Conservation (phyloP, 1,140 invertebrate genomes). For the Oncopeltus fasciatus region DNA sequence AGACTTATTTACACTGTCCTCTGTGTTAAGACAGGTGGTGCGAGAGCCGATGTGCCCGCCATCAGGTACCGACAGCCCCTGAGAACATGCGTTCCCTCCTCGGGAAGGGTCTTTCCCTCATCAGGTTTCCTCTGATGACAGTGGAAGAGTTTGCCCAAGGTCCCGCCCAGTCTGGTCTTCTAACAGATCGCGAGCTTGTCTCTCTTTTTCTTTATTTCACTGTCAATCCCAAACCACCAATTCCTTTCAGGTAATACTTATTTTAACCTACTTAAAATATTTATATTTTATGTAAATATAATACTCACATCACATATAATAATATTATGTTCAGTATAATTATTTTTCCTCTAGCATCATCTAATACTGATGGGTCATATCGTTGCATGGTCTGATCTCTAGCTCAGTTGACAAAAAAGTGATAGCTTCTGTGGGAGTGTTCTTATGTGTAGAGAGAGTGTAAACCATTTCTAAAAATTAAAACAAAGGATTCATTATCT, state of each 20-base stretch:
- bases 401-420: too few relatives aligned
- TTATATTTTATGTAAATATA: not conserved
- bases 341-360: too few relatives aligned
- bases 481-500: too few relatives aligned
- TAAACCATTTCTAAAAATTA: too few relatives aligned
- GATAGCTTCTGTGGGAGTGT: too few relatives aligned
- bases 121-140: conserved; percentile 76
- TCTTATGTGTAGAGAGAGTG: too few relatives aligned
- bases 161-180: conserved; percentile 57
- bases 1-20: too few relatives aligned
- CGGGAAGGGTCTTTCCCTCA: conserved; percentile 49
- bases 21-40: conserved; percentile 58
- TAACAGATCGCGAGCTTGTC: conserved; percentile 53
- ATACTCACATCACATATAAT: too few relatives aligned
- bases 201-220: conserved; percentile 72
- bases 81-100: conserved; percentile 57
- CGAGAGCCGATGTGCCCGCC: conserved; percentile 57
- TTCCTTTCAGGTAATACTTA: conserved; percentile 21
- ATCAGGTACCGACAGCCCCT: conserved; percentile 46
- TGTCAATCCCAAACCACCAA: conserved; percentile 50
- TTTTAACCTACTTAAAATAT: not conserved
- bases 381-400: too few relatives aligned
- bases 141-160: conserved; percentile 74
- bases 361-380: too few relatives aligned
- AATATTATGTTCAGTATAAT: too few relatives aligned